These are phyloP conservation scores for Myripristis jacobus DNA, from an alignment of 2,797 vertebrate species.

Conservation along the genomic window DNA sequence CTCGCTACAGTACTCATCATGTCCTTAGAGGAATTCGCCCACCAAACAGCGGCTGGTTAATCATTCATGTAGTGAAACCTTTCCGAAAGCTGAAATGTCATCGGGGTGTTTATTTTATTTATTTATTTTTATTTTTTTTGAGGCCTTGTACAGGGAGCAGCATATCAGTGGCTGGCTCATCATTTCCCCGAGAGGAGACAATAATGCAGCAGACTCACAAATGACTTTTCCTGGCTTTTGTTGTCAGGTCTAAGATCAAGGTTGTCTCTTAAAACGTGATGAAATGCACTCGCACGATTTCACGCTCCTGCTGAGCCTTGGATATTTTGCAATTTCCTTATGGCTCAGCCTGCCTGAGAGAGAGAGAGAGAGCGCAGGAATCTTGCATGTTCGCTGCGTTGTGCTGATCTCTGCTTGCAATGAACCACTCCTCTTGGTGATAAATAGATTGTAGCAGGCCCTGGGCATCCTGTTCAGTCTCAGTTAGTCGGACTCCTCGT, in stretches of 20 bases:
- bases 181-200: neutral
- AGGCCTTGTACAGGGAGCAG: neutral
- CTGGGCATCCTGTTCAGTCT: neutral
- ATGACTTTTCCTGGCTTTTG: neutral
- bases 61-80: constrained; percentile 22
- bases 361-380: neutral
- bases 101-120: constrained; percentile 12
- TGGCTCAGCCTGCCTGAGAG: too few species aligned
- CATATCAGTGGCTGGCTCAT: neutral
- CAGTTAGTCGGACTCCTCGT: neutral
- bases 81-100: constrained; percentile 38
- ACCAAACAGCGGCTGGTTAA: constrained; percentile 5
- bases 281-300: neutral
- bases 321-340: too few species aligned
- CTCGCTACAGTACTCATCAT: neutral
- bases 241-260: neutral
- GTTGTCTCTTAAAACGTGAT: neutral
- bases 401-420: too few species aligned
- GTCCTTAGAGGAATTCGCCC: neutral
- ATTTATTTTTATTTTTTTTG: too few species aligned
- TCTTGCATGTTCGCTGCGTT: neutral
- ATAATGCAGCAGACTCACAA: too few species aligned
- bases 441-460: constrained; percentile 2
- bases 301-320: neutral
- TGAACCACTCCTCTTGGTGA: neutral